Evolutionary conservation across 1,140 invertebrate genomes (phyloP), one percentile per base, ranked within the genome.

Genomic region (Tribolium castaneum): DNA sequence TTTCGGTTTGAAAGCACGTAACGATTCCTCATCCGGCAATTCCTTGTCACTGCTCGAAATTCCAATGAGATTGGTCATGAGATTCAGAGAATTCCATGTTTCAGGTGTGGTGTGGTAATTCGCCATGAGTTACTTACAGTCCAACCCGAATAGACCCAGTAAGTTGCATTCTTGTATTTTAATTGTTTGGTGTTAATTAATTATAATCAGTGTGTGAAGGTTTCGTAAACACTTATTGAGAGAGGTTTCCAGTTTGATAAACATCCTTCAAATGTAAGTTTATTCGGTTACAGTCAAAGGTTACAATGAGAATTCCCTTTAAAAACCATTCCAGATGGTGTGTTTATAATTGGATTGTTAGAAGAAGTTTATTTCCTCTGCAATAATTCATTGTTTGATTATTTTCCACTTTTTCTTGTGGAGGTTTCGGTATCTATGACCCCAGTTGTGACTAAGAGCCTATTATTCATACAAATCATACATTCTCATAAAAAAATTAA

Each of bases 71-170:
- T 66, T 66, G 34, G 59, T 66, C 35, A 66, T 66, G 19, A 39
- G 59, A 66, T 66, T 66, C 59, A 39, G 30, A 35, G 59, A 66
- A 66, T 66, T 66, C 39, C 14, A 35, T 66, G 25, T 66, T 66
- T 66, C 50, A 80, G 84, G 83, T 84, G 82, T 84, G 80, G 72
- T 79, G 84, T 86, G 82, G 84, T 84, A 86, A 86, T 82, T 83
- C 59, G 30, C n/a, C 6, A 94, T 94, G 92, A 94, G 93, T 90
- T 94, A 94, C 89, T 93, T 94, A 90, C 90, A 92, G 84, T 89
- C 91, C 62, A 91, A 92, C 82, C 93, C 94, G 87, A 93, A 92
- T 83, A 90, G 93, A 87, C 92, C 92, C 84, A 94, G 93, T 94
- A 89, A 93, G 92, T 93, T 45, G 70, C 13, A 14, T 39, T 22